Conservation (phyloP, 2,113 vertebrate genomes). For the Vidua chalybeata region DNA sequence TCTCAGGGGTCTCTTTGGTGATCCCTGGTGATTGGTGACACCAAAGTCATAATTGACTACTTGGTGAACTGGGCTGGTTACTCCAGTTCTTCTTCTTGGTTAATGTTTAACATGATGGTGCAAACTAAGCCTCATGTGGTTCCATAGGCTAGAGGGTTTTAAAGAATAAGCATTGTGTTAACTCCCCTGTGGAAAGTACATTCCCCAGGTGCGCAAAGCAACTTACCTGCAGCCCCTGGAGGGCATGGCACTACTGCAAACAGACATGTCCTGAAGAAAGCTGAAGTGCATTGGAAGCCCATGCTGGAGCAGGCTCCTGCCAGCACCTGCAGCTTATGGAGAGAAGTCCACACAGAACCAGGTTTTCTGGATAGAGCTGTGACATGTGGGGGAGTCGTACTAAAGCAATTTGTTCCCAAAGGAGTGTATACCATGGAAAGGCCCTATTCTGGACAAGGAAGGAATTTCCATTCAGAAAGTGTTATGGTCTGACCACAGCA, state of each 20-base stretch:
- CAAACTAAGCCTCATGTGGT: rapidly evolving
- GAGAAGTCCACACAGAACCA: neutral
- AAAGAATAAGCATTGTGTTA: neutral
- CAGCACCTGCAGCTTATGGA: neutral
- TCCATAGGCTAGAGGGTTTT: neutral
- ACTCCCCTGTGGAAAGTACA: too few species aligned
- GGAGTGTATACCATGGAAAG: neutral
- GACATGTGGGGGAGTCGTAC: rapidly evolving
- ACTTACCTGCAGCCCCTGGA: neutral
- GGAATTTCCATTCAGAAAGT: neutral
- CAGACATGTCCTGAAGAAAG: neutral
- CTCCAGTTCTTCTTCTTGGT: neutral
- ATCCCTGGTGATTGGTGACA: rapidly evolving
- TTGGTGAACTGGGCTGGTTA: neutral
- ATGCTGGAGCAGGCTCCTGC: neutral
- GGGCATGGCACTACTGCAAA: rapidly evolving
- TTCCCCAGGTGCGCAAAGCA: neutral
- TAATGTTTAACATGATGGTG: neutral
- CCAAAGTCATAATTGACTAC: neutral
- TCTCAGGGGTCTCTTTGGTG: neutral
- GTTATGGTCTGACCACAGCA: neutral
- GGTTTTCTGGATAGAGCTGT: neutral
- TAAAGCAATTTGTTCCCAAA: neutral
- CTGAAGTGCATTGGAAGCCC: neutral
- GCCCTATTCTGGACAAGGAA: neutral